Base-by-base conservation (phyloP, 2,888 invertebrate species). In the Acanthopleura granulata region DNA sequence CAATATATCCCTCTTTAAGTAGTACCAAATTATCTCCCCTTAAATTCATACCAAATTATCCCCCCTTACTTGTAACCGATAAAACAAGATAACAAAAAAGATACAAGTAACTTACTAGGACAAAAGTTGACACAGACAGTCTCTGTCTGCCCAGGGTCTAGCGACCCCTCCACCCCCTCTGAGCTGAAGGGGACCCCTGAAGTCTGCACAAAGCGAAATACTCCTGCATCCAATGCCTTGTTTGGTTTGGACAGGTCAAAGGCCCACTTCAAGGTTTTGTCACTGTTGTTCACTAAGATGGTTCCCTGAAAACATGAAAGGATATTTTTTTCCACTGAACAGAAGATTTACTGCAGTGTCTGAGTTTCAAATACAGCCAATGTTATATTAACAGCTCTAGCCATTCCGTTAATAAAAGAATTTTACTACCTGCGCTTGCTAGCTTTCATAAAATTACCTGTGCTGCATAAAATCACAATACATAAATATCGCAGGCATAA, bases 171-270 rank as follows among this genome's bases (percentile, higher is more conserved):
- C 22, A 89, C 85, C 22, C 81, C 81, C n/a, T 81, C 79, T 27
- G 82, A 81, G n/a, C 80, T 84, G 79, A 87, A 89, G 3, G 89
- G 89, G 62, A 86, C 85, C 6, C 89, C 87, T 49, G 86, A 84
- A 12, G 85, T 81, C 78, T 89, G 87, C 12, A 89, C 81, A 76
- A 90, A 88, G 77, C 88, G 87, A 76, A 90, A 86, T 1, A 89
- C 83, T 16, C 88, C 90, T 6, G 85, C 82, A 25, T 89, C 87
- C 57, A 89, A 75, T 16, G 83, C 81, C 29, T 83, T 79, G 29
- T 80, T 83, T 15, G 81, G 84, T 72, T 80, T 79, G 49, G 82
- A 83, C 51, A 89, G 77, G 76, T 90, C 89, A 72, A 90, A 76
- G 14, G 83, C 82, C 90, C 90, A 90, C 71, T 83, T 83, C 22